Percentiles rank a stretch among this genome's conserved stretches.
These are phyloP conservation scores for Hemitrygon akajei DNA, from an alignment of 2,797 vertebrate genomes.

Conservation along the genomic window DNA sequence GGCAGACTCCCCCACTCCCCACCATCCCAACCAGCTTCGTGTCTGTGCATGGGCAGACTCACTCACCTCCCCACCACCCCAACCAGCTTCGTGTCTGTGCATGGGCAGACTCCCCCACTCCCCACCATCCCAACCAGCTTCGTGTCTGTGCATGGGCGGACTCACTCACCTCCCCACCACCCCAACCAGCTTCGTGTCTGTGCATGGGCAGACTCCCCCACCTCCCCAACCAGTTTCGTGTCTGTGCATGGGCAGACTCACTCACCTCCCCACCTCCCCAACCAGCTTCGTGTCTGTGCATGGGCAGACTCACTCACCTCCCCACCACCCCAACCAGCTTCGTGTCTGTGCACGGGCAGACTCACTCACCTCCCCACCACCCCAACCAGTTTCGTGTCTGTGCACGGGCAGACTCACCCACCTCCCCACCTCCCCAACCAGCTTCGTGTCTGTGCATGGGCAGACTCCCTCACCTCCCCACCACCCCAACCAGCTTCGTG, in stretches of 20 bases:
- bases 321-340: neutral
- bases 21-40: too few species aligned
- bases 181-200: too few species aligned
- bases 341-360: too few species aligned
- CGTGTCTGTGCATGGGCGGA: too few species aligned
- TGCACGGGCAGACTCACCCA: constrained; percentile 41
- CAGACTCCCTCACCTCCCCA: constrained; percentile 58
- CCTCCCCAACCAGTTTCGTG: constrained; percentile 53
- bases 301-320: constrained; percentile 57
- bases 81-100: too few species aligned
- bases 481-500: too few species aligned
- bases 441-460: too few species aligned
- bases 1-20: neutral
- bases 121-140: neutral
- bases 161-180: constrained; percentile 62
- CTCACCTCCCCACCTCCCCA: constrained; percentile 62
- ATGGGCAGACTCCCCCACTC: too few species aligned
- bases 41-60: too few species aligned
- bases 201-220: constrained; percentile 41
- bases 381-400: too few species aligned
- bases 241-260: too few species aligned
- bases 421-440: constrained; percentile 57
- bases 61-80: constrained; percentile 62
- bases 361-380: constrained; percentile 62
- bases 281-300: too few species aligned